Evolutionary conservation across 2,797 vertebrate species (phyloP).

Genomic region (Neomorphus geoffroyi): DNA sequence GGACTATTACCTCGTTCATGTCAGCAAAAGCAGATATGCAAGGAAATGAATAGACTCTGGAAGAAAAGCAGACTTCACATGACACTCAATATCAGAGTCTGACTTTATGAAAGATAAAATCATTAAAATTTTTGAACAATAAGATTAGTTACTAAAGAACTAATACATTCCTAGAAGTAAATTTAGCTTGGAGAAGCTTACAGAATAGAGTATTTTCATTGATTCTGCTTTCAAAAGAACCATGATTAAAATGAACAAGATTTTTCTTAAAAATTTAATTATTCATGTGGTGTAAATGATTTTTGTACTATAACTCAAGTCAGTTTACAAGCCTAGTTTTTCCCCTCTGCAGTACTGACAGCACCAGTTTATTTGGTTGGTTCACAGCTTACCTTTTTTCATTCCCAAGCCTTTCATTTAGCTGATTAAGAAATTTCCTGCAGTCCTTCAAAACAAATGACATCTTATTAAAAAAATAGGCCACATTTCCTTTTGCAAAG

Average conservation of each 20-base stretch:
- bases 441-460: constrained; percentile 84
- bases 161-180: not conserved
- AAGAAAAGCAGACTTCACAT: constrained; percentile 27
- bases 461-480: not conserved
- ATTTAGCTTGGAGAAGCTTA: not conserved
- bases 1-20: constrained; percentile 79
- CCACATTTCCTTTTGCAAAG: not conserved
- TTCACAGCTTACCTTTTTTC: constrained; percentile 78
- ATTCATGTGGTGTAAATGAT: not conserved
- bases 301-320: not conserved
- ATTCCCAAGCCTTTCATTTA: constrained; percentile 83
- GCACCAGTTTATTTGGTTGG: not conserved
- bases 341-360: rapidly evolving
- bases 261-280: not conserved
- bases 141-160: too few relatives aligned
- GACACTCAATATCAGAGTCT: not conserved
- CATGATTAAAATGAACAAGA: not conserved
- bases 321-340: not conserved
- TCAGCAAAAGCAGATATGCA: constrained; percentile 84
- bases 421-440: constrained; percentile 87
- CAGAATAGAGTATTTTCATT: not conserved
- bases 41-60: constrained; percentile 88
- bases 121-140: too few relatives aligned
- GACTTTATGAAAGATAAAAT: not conserved
- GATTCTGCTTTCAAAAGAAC: not conserved